These are phyloP conservation scores for Ondatra zibethicus DNA, from an alignment of 2,113 vertebrate species.

Conservation along the genomic window DNA sequence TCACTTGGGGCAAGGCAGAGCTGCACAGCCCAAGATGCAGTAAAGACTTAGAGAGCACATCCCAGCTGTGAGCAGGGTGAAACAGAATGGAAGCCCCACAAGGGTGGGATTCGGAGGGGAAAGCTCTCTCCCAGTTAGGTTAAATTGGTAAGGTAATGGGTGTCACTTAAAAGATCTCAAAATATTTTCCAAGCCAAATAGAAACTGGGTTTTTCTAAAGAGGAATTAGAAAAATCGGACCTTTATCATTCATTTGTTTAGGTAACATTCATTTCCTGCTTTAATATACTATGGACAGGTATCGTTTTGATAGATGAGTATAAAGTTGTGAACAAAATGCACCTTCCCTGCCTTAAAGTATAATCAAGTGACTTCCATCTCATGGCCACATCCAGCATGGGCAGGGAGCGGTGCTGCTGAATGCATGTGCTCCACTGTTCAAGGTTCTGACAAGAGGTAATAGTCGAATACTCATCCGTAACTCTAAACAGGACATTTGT, in stretches of 20 bases:
- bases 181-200: not conserved
- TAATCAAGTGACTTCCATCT: not conserved
- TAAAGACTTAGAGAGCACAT: not conserved
- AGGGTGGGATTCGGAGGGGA: no score
- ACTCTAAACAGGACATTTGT: not conserved
- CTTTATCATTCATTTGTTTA: not conserved
- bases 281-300: not conserved
- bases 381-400: fast-evolving
- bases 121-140: not conserved
- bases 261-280: not conserved
- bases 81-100: not conserved
- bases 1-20: not conserved
- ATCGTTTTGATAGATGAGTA: not conserved
- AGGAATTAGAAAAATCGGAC: not conserved
- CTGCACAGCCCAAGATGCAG: not conserved
- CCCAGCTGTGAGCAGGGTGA: not conserved
- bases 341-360: not conserved
- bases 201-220: not conserved
- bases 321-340: not conserved
- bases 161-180: not conserved
- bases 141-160: not conserved
- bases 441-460: not conserved
- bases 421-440: not conserved
- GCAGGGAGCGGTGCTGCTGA: no score
- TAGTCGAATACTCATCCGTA: not conserved